Base-by-base conservation (phyloP, 2,113 vertebrate genomes). In the Enhydra lutris region DNA sequence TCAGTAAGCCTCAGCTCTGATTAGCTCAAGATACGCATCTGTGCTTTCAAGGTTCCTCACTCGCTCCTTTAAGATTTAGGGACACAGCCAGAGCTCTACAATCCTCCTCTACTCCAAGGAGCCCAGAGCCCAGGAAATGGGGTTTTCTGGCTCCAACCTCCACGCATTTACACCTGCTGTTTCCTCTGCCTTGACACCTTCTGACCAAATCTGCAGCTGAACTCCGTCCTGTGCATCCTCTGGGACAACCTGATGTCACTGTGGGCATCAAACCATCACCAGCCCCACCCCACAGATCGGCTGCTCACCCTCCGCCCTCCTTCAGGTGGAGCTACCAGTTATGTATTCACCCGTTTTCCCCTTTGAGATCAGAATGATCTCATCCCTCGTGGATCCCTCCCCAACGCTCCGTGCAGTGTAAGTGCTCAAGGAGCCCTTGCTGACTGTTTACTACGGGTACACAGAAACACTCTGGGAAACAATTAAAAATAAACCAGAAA, bases 391-490 rank as follows among this genome's bases (percentile, higher is more conserved):
- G 2, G 5, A 42, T 12, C 7, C 26, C 39, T 82, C 50, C 42
- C 67, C 20, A 45, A 10, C 1, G 47, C 83, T 67, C 52, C 36
- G 31, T 7, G 31, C 45, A 29, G 7, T 13, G 0, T 42, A 94
- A 73, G n/a, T 24, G 79, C 47, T 52, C 88, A 71, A 6, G 2
- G 15, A 59, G 52, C 5, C 78, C 88, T 76, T 57, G 57, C 47
- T 76, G 36, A 86, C 34, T 50, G n/a, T 45, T 42, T 0, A 71
- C 50, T 2, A 17, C 8, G 10, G 2, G 39, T 31, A 79, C 71
- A 89, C 45, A 88, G 93, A 94, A 88, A 67, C 88, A 90, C 31
- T 24, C 34, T 39, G 59, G 73, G 88, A 95, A 93, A 92, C 47
- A 71, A 73, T 76, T 13, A 47, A 67, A 88, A 88, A 65, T 71